These are phyloP conservation scores for Glyptemys insculpta DNA, from an alignment of 2,797 vertebrate genomes.

Conservation along the genomic window DNA sequence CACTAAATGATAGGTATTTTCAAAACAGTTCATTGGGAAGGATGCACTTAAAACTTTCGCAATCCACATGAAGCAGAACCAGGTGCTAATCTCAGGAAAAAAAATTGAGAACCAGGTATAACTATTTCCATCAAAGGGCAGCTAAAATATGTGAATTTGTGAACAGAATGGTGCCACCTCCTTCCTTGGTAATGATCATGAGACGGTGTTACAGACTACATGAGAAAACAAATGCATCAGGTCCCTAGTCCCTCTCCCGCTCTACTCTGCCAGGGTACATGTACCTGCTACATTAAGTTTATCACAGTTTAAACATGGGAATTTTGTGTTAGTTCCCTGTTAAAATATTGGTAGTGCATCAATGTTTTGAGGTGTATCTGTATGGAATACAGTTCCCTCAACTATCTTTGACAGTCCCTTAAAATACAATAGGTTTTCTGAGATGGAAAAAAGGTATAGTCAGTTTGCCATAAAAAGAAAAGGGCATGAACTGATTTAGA, in stretches of 20 bases:
- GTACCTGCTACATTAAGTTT: neutral
- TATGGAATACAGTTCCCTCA: neutral
- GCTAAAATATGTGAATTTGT: neutral
- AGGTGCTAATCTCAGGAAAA: neutral
- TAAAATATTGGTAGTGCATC: neutral
- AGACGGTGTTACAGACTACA: neutral
- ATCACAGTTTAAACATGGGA: neutral
- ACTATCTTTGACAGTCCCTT: neutral
- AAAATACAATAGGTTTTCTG: neutral
- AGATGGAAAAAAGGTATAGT: neutral
- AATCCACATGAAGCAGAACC: neutral
- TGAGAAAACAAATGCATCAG: neutral
- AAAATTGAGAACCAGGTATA: neutral
- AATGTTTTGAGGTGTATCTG: neutral
- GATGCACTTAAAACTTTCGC: neutral
- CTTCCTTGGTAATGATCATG: neutral
- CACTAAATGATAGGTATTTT: neutral
- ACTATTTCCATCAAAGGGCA: neutral
- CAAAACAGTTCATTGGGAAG: neutral
- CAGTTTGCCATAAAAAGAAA: neutral
- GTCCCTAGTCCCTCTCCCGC: neutral
- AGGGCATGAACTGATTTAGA: neutral
- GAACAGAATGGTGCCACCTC: neutral
- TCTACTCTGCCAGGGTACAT: neutral
- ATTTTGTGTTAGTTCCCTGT: neutral